Base-by-base conservation (phyloP, 2,888 invertebrate species). In the Lithophane ornitopus region DNA sequence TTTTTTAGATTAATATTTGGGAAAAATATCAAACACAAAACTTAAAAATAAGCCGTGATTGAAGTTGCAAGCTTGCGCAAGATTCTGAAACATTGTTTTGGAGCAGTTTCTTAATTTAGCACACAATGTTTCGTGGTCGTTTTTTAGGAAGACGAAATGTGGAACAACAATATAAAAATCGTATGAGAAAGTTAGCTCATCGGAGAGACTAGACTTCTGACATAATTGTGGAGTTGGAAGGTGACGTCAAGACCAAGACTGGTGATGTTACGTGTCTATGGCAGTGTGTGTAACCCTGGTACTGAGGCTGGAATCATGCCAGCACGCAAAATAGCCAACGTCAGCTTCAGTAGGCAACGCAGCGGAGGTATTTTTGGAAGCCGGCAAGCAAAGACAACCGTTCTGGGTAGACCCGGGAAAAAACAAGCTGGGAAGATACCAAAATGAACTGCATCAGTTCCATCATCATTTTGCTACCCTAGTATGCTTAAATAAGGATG, bases 301-400 rank as follows among this genome's bases (percentile, higher is more conserved):
- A 78, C 41, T 61, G 77, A 81, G 81, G 16, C 87, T 87, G 87
- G 87, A 87, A 87, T 70, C 75, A 80, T 88, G 87, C 87, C 87
- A 87, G 85, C 70, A 71, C 74, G 75, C 70, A 74, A 85, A 85
- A 87, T 87, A 87, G 87, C 84, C 74, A 80, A 82, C 88, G 82
- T 86, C 88, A 87, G 85, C 85, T 76, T 85, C 72, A 68, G 82
- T 78, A 87, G 85, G 83, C 78, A 86, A 86, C 80, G 74, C 84
- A 75, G 78, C 67, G 44, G 69, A 74, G 75, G 79, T 87, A 87
- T 87, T 87, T 87, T 87, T 83, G 88, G 88, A 86, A 80, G 76
- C 65, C 76, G 76, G 52, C 76, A 74, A 75, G 67, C 78, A 75
- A 72, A 84, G 72, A 74, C 71, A 80, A 61, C 61, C 62, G 75